Evolutionary conservation across 2,888 invertebrate genomes (phyloP), one percentile per base, ranked within the genome.

Genomic region (Drymonia ruficornis): DNA sequence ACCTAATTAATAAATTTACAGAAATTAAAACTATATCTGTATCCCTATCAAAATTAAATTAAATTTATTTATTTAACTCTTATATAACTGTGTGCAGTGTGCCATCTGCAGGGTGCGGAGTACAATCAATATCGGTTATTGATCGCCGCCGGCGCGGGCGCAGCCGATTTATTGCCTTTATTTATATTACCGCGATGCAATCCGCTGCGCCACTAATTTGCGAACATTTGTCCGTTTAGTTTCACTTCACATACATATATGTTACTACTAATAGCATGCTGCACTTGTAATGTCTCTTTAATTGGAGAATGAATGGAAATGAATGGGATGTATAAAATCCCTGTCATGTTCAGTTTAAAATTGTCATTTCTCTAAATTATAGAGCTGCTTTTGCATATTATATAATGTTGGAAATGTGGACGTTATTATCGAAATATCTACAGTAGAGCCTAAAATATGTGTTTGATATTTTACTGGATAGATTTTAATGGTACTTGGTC

Each of bases 61-160:
- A 51, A 63, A 59, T 67, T 61, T 49, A 63, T n/a, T 5, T n/a
- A 3, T 36, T 36, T 52, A 55, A 43, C 40, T 15, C 3, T 23
- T 11, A 28, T 9, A 47, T 18, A 42, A 49, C 16, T 42, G 52
- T 46, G 61, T 61, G 70, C 58, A 65, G 34, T 11, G 65, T 59
- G 74, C 65, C 73, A 76, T 79, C 72, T 78, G 70, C 72, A 73
- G 53, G 65, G 61, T 65, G 61, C 56, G 48, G 55, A 52, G 64
- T 65, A 72, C 74, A 67, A 77, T 78, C 78, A 69, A 71, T 78
- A 78, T 76, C 64, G 65, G 72, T 74, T 72, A 74, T 67, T 63
- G 70, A 61, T 62, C 66, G 80, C 79, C 77, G 70, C 68, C 44
- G 77, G 81, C 77, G 70, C 68, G 45, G 77, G 81, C 77, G 61